phyloP scores from a whole-genome alignment of 2,113 vertebrate species.

The Scophthalmus maximus region DNA sequence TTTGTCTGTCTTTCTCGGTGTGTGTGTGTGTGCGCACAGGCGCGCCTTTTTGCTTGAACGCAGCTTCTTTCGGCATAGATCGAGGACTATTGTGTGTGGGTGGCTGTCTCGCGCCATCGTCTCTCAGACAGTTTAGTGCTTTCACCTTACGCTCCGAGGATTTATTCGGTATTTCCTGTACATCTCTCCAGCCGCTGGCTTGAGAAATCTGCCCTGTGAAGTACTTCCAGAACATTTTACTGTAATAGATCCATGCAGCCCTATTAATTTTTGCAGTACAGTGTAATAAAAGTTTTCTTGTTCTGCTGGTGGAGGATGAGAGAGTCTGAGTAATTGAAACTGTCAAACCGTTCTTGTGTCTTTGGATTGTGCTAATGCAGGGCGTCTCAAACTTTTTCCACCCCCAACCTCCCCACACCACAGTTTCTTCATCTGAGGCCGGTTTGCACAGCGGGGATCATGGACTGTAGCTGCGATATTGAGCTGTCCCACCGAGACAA shows the following conservation, averaged over 20 bases:
- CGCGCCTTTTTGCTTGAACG: conserved; percentile 10
- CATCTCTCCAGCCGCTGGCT: neutral
- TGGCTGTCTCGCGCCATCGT: conserved; percentile 20
- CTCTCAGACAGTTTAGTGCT: conserved; percentile 8
- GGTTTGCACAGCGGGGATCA: no score
- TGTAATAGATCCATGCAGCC: neutral
- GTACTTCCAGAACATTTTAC: neutral
- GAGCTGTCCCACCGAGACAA: no score
- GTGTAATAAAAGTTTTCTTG: neutral
- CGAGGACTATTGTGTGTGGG: conserved; percentile 48
- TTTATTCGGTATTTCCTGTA: conserved; percentile 1
- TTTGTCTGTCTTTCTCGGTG: no score
- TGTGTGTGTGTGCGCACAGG: conserved; percentile 17
- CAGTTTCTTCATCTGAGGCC: no score
- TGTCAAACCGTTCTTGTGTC: neutral
- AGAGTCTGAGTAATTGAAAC: neutral
- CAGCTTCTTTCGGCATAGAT: conserved; percentile 42
- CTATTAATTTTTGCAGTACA: neutral
- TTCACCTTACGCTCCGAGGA: neutral
- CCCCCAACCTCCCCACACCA: no score
- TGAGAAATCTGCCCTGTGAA: neutral
- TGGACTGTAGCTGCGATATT: no score
- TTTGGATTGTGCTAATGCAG: neutral
- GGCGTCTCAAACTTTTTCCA: neutral
- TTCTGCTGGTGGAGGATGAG: neutral